Evolutionary conservation across 2,888 invertebrate species (phyloP), one percentile per base, ranked within the genome.

Genomic region (Campopleginae sp.): DNA sequence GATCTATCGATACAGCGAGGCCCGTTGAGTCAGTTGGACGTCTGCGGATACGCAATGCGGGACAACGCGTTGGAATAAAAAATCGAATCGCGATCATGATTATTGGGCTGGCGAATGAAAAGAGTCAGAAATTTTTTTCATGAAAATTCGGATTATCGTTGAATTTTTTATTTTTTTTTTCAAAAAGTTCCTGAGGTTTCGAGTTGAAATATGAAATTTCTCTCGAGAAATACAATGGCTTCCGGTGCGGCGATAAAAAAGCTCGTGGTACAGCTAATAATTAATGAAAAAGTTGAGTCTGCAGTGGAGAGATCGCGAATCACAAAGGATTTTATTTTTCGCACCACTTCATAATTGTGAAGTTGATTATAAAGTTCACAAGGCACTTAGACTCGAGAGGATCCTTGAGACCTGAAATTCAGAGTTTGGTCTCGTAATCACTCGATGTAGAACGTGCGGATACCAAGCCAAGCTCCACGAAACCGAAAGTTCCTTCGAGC

Each of bases 1-100:
- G 87, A 87, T 82, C 80, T 78, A 68, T 86, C 42, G n/a, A 38
- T 44, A n/a, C 31, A 33, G 14, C 17, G 58, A 51, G 1, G 38
- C 38, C 8, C 12, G 14, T 58, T 27, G 6, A 27, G 14, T 27
- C 4, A 14, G 5, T 14, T 3, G 10, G 8, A 3, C 19, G 10
- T 54, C 23, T 48, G n/a, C n/a, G 33, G 19, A 14, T 54, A 23
- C 8, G 54, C 23, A 27, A 14, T 12, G 58, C 12, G 19, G 10
- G 10, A 54, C 7, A 54, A 12, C 23, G 23, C 2, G 10, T 7
- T 38, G 10, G n/a, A n/a, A n/a, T n/a, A 10, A 38, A 38, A 38
- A 38, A 38, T 38, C 38, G 38, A 8, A 54, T 54, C 12, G 23
- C 0, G 3, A 23, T 23, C 23, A 23, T 23, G 23, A 54, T 23